phyloP scores from a whole-genome alignment of 2,888 invertebrate species.

The Minunthozetes semirufus region DNA sequence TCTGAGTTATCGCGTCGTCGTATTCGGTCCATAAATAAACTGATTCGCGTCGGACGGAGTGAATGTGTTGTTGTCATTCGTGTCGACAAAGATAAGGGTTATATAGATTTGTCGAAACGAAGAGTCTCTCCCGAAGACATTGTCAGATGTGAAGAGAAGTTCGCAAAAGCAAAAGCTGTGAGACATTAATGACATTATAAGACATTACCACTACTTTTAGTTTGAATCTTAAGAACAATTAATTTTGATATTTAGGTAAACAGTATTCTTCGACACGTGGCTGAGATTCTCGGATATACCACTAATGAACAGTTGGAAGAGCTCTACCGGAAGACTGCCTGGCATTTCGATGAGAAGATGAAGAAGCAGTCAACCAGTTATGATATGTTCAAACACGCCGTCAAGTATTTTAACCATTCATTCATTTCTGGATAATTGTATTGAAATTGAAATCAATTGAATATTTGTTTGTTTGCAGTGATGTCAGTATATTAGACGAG shows the following conservation, averaged over 20 bases:
- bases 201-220: background rate
- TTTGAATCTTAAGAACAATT: background rate
- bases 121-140: slow-evolving; percentile 97
- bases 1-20: slow-evolving; percentile 96
- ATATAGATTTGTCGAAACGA: slow-evolving; percentile 98
- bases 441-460: slow-evolving; percentile 17
- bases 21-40: slow-evolving; percentile 97
- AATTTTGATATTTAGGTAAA: slow-evolving; percentile 55
- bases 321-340: slow-evolving; percentile 90
- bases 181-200: slow-evolving; percentile 41
- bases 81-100: slow-evolving; percentile 99
- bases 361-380: slow-evolving; percentile 93
- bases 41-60: slow-evolving; percentile 95
- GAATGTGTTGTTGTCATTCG: slow-evolving; percentile 98
- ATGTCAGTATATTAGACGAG: slow-evolving; percentile 88
- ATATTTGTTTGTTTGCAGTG: too few species aligned
- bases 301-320: slow-evolving; percentile 88
- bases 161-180: slow-evolving; percentile 95
- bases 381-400: slow-evolving; percentile 97
- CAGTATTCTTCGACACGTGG: slow-evolving; percentile 94
- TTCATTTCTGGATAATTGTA: background rate
- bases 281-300: slow-evolving; percentile 84
- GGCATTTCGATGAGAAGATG: slow-evolving; percentile 95
- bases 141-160: slow-evolving; percentile 95
- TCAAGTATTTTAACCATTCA: slow-evolving; percentile 58